phyloP scores from a whole-genome alignment of 2,888 invertebrate species.

The Osmoderma eremita region DNA sequence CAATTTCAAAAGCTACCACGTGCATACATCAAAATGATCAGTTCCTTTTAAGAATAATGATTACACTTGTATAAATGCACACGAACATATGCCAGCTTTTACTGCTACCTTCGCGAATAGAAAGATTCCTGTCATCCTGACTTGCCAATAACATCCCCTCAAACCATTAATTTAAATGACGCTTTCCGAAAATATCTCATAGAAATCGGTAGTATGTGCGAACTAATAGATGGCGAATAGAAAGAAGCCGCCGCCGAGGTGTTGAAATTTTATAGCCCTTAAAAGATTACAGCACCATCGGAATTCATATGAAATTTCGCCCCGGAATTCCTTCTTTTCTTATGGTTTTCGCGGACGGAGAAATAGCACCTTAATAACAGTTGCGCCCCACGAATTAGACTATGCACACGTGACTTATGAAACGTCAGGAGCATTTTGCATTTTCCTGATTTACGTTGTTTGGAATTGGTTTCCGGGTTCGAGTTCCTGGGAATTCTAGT shows the following conservation, averaged over 20 bases:
- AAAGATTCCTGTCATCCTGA: background rate
- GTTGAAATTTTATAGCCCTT: slow-evolving; percentile 37
- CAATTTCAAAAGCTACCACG: too few species aligned
- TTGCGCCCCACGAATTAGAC: slow-evolving; percentile 48
- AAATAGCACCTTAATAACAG: slow-evolving; percentile 42
- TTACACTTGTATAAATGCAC: too few species aligned
- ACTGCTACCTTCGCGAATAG: too few species aligned
- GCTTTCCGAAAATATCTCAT: slow-evolving; percentile 5
- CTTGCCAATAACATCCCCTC: slow-evolving; percentile 8
- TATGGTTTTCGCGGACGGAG: slow-evolving; percentile 7
- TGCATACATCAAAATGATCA: too few species aligned
- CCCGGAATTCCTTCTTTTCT: slow-evolving; percentile 31
- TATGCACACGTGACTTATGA: slow-evolving; percentile 60
- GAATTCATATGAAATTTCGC: slow-evolving; percentile 40
- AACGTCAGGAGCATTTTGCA: slow-evolving; percentile 61
- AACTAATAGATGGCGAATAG: slow-evolving; percentile 16
- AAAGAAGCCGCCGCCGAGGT: slow-evolving; percentile 14
- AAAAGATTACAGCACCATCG: slow-evolving; percentile 38
- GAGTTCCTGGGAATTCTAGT: slow-evolving; percentile 58
- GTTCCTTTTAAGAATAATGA: too few species aligned
- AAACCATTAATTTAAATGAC: slow-evolving; percentile 15
- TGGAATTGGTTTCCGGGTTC: slow-evolving; percentile 61
- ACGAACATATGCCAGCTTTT: too few species aligned
- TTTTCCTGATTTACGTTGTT: slow-evolving; percentile 61
- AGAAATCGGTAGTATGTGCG: slow-evolving; percentile 17